Conservation (phyloP, 2,888 invertebrate species). For the Magallana nippona region DNA sequence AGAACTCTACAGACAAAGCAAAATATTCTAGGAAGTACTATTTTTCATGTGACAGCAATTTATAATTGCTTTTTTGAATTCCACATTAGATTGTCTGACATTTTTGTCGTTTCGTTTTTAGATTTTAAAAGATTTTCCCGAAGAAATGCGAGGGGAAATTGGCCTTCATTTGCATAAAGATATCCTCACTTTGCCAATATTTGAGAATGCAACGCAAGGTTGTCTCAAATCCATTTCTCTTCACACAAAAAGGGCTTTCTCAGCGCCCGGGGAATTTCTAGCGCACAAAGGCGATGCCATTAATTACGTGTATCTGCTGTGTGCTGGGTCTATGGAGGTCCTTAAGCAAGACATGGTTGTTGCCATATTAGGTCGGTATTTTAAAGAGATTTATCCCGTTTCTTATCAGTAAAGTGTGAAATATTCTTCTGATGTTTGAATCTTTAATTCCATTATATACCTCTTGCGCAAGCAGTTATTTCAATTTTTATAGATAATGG, state of each 20-base stretch:
- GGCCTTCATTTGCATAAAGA: constrained; percentile 97
- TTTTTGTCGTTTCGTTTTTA: constrained; percentile 50
- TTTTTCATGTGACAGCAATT: too few relatives aligned
- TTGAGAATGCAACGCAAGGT: constrained; percentile 95
- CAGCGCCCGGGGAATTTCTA: constrained; percentile 96
- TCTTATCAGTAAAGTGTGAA: neutral
- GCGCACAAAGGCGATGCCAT: constrained; percentile 96
- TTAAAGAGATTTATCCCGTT: constrained; percentile 72
- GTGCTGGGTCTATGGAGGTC: constrained; percentile 98
- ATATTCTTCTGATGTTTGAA: neutral
- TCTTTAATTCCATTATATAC: neutral
- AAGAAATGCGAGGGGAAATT: constrained; percentile 96
- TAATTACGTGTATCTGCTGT: constrained; percentile 95
- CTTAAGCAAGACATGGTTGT: constrained; percentile 98
- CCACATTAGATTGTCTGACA: neutral
- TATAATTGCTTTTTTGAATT: too few relatives aligned
- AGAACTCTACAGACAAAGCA: too few relatives aligned
- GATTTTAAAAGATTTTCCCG: constrained; percentile 91
- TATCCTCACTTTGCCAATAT: constrained; percentile 95
- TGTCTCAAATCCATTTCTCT: constrained; percentile 94
- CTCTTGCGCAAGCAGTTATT: too few relatives aligned
- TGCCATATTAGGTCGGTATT: constrained; percentile 90
- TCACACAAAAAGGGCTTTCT: constrained; percentile 96
- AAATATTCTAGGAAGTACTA: too few relatives aligned
- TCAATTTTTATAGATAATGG: too few relatives aligned